Conservation (phyloP, 64 coral and sea anemone species). For the Trachythela sp. region DNA sequence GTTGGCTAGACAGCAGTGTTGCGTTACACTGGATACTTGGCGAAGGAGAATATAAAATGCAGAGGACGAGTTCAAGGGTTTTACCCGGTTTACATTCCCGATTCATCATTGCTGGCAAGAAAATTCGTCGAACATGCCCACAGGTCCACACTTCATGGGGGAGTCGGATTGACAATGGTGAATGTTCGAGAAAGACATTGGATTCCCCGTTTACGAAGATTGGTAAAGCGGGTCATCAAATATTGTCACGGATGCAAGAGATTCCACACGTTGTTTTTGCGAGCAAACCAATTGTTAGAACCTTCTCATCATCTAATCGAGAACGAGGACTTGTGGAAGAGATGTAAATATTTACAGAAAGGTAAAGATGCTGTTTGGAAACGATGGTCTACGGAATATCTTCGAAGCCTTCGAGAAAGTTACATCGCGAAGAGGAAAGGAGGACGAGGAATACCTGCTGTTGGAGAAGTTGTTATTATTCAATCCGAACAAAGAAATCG, state of each 20-base stretch:
- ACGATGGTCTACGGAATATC: not conserved
- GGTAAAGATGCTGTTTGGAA: not conserved
- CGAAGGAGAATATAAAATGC: not conserved
- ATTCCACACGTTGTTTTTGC: not conserved
- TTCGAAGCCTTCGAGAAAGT: not conserved
- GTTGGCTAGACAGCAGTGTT: not conserved
- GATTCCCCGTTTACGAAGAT: not conserved
- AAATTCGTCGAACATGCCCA: constrained; percentile 1
- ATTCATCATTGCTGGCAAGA: not conserved
- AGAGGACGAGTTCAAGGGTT: not conserved
- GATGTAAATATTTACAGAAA: not conserved
- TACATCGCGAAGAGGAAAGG: not conserved
- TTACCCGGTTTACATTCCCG: not conserved
- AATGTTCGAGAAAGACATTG: not conserved
- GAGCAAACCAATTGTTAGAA: not conserved
- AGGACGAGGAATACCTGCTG: not conserved
- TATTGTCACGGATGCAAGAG: not conserved
- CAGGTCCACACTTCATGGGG: not conserved
- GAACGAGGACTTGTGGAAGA: not conserved
- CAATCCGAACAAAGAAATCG: not conserved
- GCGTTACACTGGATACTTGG: not conserved
- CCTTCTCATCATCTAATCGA: not conserved
- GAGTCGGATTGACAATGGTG: no score
- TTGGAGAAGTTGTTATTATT: not conserved
- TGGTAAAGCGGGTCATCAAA: not conserved